These are phyloP conservation scores for Eretmochelys imbricata DNA, from an alignment of 2,113 vertebrate genomes.

Conservation along the genomic window DNA sequence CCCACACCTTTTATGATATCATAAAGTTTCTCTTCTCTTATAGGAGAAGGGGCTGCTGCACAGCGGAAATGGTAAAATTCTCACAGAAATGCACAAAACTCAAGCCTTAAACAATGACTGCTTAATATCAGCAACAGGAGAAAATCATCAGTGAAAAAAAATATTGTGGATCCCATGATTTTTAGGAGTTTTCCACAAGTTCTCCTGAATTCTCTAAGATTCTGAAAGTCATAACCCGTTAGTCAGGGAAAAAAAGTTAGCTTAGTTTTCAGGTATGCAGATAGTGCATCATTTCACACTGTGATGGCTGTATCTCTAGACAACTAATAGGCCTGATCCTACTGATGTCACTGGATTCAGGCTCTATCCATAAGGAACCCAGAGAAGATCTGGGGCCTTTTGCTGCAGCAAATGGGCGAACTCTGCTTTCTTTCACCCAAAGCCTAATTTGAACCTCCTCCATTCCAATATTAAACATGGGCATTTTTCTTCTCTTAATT, in stretches of 20 bases:
- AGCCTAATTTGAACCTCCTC: background rate
- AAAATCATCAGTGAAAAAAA: no score
- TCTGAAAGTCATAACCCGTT: rapidly evolving
- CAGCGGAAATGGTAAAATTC: no score
- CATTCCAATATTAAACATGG: background rate
- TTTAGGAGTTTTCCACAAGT: no score
- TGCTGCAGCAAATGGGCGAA: background rate
- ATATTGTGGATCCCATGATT: no score
- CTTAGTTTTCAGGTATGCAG: background rate
- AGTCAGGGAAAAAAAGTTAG: background rate
- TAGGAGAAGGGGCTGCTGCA: no score
- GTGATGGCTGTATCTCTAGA: background rate
- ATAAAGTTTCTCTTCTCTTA: background rate
- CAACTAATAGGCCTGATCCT: background rate
- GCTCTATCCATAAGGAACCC: background rate
- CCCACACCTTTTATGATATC: background rate
- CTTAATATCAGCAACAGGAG: no score
- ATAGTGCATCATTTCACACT: background rate
- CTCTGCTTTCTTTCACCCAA: background rate
- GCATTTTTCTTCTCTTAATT: background rate
- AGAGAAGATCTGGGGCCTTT: background rate
- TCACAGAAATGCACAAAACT: no score
- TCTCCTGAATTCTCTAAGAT: background rate
- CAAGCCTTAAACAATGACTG: no score
- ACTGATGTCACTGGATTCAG: background rate